Evolutionary conservation across 2,888 invertebrate genomes (phyloP).

Genomic region (Caenorhabditis sp.): DNA sequence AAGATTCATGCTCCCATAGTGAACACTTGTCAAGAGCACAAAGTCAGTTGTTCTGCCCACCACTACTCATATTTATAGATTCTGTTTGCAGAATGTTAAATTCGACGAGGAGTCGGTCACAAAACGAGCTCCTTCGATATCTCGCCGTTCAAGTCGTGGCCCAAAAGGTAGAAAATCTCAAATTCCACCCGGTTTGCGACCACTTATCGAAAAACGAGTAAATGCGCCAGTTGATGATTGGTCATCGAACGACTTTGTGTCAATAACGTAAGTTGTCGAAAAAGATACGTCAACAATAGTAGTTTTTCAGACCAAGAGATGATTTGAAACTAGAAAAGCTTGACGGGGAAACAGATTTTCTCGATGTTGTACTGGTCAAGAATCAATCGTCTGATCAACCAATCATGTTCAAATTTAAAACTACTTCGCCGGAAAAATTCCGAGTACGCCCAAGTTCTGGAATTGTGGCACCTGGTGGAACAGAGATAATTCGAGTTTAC

Average conservation of each 20-base stretch:
- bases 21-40: too few relatives aligned
- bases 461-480: conserved; percentile 50
- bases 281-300: not conserved
- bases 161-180: conserved; percentile 44
- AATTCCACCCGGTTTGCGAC: conserved; percentile 43
- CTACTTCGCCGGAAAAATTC: conserved; percentile 93
- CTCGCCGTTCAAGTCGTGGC: conserved; percentile 45
- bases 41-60: too few relatives aligned
- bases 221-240: conserved; percentile 46
- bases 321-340: conserved; percentile 49
- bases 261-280: conserved; percentile 35
- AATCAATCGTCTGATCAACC: conserved; percentile 47
- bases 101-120: conserved; percentile 54
- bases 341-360: conserved; percentile 52
- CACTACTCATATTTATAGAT: too few relatives aligned
- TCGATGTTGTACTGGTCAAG: conserved; percentile 54
- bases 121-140: conserved; percentile 44
- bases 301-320: conserved; percentile 54
- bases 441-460: conserved; percentile 82
- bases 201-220: conserved; percentile 47
- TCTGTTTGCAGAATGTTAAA: conserved; percentile 55
- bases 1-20: too few relatives aligned
- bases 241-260: conserved; percentile 42
- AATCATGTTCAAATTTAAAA: conserved; percentile 79
- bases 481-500: conserved; percentile 56